A percentile compares a stretch with the other conserved stretches of the same genome.
Evolutionary conservation across 2,113 vertebrate species (phyloP).

Genomic region (Procapra przewalskii): DNA sequence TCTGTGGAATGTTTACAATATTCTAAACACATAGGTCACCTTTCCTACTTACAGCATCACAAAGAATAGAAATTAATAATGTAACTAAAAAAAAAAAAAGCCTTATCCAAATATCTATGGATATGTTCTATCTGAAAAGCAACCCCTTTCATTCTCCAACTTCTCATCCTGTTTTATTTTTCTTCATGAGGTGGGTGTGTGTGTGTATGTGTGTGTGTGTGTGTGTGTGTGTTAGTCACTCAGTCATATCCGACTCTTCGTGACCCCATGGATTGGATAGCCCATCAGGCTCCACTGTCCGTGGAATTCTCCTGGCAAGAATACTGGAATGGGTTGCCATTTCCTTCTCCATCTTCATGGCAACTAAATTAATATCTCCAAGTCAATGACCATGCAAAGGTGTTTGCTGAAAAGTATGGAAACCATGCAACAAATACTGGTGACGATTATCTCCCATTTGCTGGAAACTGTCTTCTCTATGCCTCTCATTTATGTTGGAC

Average conservation of each 20-base stretch:
- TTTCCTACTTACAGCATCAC: not conserved
- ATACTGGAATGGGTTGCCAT: not conserved
- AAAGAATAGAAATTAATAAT: not conserved
- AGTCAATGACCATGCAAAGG: not conserved
- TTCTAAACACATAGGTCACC: not conserved
- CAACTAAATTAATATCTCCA: not conserved
- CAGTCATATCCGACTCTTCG: not conserved
- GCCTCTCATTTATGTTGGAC: not conserved
- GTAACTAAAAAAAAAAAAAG: not conserved
- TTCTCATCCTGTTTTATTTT: not conserved
- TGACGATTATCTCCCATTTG: not conserved
- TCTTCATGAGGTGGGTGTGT: not conserved
- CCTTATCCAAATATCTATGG: not conserved
- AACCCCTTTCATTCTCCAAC: not conserved
- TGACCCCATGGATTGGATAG: not conserved
- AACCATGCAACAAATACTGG: not conserved
- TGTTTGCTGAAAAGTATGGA: not conserved
- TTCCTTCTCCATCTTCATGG: not conserved
- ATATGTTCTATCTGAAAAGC: not conserved
- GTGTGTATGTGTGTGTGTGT: not conserved
- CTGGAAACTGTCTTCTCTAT: not conserved
- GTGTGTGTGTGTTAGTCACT: not conserved
- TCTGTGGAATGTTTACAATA: not conserved
- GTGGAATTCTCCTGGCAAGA: not conserved
- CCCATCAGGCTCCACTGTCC: not conserved